A percentile compares a stretch with the other conserved stretches of the same genome.
phyloP scores from a whole-genome alignment of 2,113 vertebrate genomes.

The Sialia sialis region DNA sequence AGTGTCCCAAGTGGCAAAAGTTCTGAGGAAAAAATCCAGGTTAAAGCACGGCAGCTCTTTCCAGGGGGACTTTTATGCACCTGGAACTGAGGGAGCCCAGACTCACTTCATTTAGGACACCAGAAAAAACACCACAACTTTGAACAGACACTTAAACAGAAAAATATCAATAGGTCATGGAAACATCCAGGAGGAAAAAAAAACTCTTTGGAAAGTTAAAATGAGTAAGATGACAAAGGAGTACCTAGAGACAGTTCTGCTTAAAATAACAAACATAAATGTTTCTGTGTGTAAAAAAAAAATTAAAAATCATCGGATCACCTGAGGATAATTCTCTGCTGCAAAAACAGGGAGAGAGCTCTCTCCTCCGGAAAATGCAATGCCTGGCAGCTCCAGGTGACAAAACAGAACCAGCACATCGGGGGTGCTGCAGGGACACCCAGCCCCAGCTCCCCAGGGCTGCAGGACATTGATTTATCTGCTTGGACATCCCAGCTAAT shows the following conservation, averaged over 20 bases:
- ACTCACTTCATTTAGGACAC: background rate
- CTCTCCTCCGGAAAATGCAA: background rate
- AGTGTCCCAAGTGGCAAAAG: background rate
- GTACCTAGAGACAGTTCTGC: background rate
- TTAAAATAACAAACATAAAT: constrained; percentile 10
- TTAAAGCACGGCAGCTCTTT: background rate
- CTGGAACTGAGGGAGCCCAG: background rate
- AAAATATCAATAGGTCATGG: background rate
- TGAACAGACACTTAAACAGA: background rate
- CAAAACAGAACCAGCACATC: background rate
- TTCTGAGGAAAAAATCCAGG: background rate
- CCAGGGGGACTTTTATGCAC: background rate
- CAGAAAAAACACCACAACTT: background rate
- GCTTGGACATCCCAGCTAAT: accelerated
- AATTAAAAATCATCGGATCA: background rate
- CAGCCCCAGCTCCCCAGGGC: background rate
- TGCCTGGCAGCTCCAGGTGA: background rate
- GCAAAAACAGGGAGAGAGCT: background rate
- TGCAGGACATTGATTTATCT: background rate
- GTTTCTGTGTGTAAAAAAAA: background rate
- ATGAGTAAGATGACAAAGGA: background rate
- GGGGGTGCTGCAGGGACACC: background rate
- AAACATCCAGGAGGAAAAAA: background rate
- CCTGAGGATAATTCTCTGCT: background rate
- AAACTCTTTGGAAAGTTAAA: background rate